phyloP scores from a whole-genome alignment of 2,888 invertebrate genomes.

The Tipula lateralis region DNA sequence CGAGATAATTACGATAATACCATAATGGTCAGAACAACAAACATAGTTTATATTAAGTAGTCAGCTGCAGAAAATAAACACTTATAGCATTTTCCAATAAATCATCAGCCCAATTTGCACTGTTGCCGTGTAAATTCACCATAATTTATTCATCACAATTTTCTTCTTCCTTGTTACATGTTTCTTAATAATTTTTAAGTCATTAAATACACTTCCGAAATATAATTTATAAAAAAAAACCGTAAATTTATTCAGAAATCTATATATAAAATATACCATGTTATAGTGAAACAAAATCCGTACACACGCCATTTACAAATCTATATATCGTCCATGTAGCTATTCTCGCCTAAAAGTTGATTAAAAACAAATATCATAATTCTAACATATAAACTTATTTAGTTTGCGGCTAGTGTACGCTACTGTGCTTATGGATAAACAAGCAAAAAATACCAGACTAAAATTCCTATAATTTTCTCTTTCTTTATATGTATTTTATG shows the following conservation, averaged over 20 bases:
- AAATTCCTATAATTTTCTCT: constrained; percentile 28
- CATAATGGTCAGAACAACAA: too few species aligned
- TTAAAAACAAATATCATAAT: background rate
- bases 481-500: background rate
- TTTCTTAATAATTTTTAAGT: background rate
- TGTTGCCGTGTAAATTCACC: background rate
- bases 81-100: background rate
- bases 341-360: background rate
- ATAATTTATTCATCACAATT: background rate
- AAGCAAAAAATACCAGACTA: constrained; percentile 2
- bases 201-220: background rate
- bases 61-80: background rate
- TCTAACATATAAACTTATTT: background rate
- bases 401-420: background rate
- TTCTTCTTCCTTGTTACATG: background rate
- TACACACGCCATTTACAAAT: background rate
- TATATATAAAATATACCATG: background rate
- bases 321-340: background rate
- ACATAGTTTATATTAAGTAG: too few species aligned
- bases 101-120: background rate
- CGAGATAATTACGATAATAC: too few species aligned
- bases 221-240: background rate
- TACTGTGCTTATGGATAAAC: background rate
- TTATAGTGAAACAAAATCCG: background rate
- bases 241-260: background rate